Evolutionary conservation across 2,888 invertebrate genomes (phyloP), one percentile per base, ranked within the genome.

Genomic region (Catocala nupta): DNA sequence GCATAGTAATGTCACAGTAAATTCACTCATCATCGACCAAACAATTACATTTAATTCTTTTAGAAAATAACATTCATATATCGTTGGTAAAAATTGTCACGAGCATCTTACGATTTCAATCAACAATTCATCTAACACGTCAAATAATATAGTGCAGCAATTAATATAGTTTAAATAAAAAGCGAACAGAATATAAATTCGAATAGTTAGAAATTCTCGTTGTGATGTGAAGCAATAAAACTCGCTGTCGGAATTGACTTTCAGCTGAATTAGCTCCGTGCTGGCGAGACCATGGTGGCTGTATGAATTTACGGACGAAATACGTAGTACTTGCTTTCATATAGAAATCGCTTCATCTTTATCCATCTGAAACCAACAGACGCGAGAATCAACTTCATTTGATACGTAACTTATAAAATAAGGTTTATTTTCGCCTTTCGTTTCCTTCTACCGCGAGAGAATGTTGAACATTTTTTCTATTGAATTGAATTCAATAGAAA

Each of bases 261-360:
- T 58, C 63, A 69, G 53, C 60, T 67, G 56, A 75, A 65, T 73
- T 73, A 70, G 60, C 73, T 77, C 65, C 68, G 64, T 62, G 62
- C 45, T 55, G 68, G 60, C 68, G 63, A 76, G 67, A 76, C 69
- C 66, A 1, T 25, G 25, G 25, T 65, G 52, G 53, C 58, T 54
- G 55, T 62, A 65, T 63, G 58, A 69, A 63, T 66, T 73, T 71
- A 63, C 71, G 58, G 71, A 74, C 59, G 59, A 68, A 73, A 71
- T 59, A 56, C 64, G 53, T 52, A 51, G 55, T 71, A 59, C 56
- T 63, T 68, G 43, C 25, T 2, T 57, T 57, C 10, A 50, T 50
- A 48, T 7, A 36, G 12, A 42, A 57, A 57, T 57, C 12, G 13
- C 34, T 57, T 49, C 25, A 44, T 43, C n/a, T 49, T 5, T 11